Percentiles rank a stretch among this genome's conserved stretches.
phyloP scores from a whole-genome alignment of 2,113 vertebrate genomes.

The Merops nubicus region DNA sequence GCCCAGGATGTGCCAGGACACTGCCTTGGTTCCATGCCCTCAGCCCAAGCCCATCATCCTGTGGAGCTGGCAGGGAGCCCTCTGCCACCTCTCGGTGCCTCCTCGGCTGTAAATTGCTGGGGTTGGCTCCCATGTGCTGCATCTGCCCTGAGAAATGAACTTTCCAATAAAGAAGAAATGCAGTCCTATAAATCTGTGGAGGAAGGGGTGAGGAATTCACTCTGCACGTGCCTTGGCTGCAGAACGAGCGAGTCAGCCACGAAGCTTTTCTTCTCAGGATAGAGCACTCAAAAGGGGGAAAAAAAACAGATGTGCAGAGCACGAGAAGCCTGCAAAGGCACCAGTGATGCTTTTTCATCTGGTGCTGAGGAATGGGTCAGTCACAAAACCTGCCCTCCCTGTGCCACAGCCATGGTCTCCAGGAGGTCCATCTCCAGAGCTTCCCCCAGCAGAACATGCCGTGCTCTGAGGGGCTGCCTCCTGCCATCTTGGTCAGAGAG shows the following conservation, averaged over 20 bases:
- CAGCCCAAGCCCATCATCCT: rapidly evolving
- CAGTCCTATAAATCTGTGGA: neutral
- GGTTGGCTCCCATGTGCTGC: neutral
- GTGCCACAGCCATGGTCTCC: too few species aligned
- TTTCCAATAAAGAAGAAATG: neutral
- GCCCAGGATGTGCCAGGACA: rapidly evolving
- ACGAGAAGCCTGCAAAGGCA: neutral
- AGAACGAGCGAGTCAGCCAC: neutral
- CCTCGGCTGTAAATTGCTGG: rapidly evolving
- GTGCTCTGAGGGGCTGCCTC: too few species aligned
- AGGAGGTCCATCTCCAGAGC: neutral
- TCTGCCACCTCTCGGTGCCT: neutral
- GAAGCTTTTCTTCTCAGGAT: neutral
- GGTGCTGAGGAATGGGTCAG: neutral
- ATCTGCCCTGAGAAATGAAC: neutral
- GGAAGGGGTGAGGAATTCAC: neutral
- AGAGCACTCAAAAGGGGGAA: neutral
- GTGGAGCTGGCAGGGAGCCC: neutral
- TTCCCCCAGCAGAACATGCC: neutral
- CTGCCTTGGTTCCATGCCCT: rapidly evolving
- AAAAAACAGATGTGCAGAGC: neutral
- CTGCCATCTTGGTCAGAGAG: too few species aligned
- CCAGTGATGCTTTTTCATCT: rapidly evolving
- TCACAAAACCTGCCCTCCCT: neutral
- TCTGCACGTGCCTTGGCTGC: neutral